Base-by-base conservation (phyloP, 2,888 invertebrate genomes). In the Alentia gelatinosa region DNA sequence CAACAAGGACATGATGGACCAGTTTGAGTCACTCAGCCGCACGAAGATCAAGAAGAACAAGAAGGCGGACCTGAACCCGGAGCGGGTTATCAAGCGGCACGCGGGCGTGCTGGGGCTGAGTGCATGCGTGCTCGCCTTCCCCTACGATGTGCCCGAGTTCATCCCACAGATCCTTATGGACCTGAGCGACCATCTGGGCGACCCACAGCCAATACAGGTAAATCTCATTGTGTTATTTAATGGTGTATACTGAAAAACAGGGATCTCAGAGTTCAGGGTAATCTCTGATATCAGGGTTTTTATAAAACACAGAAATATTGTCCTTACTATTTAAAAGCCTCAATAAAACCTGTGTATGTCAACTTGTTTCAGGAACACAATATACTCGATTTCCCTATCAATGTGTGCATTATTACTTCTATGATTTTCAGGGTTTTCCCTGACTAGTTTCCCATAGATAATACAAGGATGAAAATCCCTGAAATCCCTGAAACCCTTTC, bases 121-220 rank as follows among this genome's bases (percentile, higher is more conserved):
- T 95, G 98, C 98, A 7, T 98, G 98, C 96, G 97, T 99, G 75
- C 97, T 97, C 93, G 98, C 98, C 23, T 97, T 98, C 96, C 99
- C 99, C 0, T 99, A 99, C 96, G 97, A 98, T 94, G 97, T 98
- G 95, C 97, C 98, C 92, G 96, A 97, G 95, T 97, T 97, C 95
- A 96, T 98, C 95, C 97, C 99, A 92, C 97, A 97, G 89, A 97
- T 98, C 89, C 97, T 99, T 93, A 97, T 98, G 92, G 97, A 97
- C 93, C 97, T 99, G 56, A 97, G 98, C 91, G 97, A 97, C 15
- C 98, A 98, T 96, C 97, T 98, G 30, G 97, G 97, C 95, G 98
- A 98, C 95, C 98, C 98, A 0, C 98, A 98, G 96, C 98, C 98
- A 0, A 98, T 98, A 94, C 98, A 98, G 93, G 98, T 98, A 95